Conservation (phyloP, 2,113 vertebrate species). For the Aspiorhynchus laticeps region DNA sequence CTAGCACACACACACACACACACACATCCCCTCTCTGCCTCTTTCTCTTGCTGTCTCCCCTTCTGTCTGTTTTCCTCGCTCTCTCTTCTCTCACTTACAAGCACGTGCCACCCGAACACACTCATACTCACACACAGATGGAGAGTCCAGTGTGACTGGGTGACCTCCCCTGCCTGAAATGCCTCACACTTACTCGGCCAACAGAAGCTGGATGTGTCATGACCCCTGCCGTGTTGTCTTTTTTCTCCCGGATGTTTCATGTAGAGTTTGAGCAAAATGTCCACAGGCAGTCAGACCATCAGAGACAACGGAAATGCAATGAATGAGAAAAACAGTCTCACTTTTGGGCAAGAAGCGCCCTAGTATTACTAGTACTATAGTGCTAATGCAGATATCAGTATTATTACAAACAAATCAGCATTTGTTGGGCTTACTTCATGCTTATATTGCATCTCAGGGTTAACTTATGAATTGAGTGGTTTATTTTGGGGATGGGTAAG, state of each 20-base stretch:
- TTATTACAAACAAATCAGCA: not conserved
- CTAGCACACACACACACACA: not conserved
- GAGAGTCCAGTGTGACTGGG: slow-evolving; percentile 65
- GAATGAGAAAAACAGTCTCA: slow-evolving; percentile 37
- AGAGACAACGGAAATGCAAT: slow-evolving; percentile 55
- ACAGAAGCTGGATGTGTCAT: slow-evolving; percentile 74
- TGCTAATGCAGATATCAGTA: not conserved
- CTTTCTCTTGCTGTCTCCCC: not conserved
- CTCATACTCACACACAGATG: slow-evolving; percentile 44
- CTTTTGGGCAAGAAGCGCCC: not conserved
- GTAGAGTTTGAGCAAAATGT: slow-evolving; percentile 59
- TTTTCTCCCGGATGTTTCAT: slow-evolving; percentile 66
- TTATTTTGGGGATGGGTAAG: not conserved
- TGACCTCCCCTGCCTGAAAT: slow-evolving; percentile 64
- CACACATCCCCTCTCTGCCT: not conserved
- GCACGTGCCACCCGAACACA: slow-evolving; percentile 57
- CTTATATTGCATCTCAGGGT: not conserved
- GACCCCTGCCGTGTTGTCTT: slow-evolving; percentile 68
- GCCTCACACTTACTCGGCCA: slow-evolving; percentile 67
- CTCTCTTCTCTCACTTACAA: slow-evolving; percentile 43
- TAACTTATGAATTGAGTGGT: not conserved
- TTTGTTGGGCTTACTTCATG: not conserved
- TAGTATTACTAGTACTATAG: not conserved
- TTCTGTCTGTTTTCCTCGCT: slow-evolving; percentile 8
- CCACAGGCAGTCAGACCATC: slow-evolving; percentile 51